These are phyloP conservation scores for Coelopa frigida DNA, from an alignment of 1,140 invertebrate species.

Conservation along the genomic window DNA sequence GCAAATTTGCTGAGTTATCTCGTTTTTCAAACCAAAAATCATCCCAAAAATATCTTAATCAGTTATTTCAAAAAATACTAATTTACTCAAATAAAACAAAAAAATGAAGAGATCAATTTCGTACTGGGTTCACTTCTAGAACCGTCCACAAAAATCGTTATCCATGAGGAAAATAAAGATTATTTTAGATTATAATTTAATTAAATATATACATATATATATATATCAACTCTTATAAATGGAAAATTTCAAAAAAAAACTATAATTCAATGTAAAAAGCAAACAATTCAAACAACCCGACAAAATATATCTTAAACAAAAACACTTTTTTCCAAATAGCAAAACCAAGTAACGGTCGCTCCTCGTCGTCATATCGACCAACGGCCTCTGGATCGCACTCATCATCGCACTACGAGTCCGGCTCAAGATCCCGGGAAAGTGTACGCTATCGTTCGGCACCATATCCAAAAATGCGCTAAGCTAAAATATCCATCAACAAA, in stretches of 20 bases:
- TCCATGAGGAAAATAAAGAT: too few relatives aligned
- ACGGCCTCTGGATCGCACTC: constrained; percentile 42
- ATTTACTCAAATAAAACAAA: not conserved
- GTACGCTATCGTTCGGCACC: constrained; percentile 43
- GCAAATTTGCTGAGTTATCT: too few relatives aligned
- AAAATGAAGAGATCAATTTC: not conserved
- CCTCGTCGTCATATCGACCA: constrained; percentile 43
- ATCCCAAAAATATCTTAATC: too few relatives aligned
- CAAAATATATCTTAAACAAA: constrained; percentile 8
- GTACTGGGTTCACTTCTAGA: not conserved
- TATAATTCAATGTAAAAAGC: constrained; percentile 3
- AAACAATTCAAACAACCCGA: constrained; percentile 4
- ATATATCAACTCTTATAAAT: too few relatives aligned
- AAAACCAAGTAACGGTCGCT: constrained; percentile 44
- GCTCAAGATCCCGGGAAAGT: constrained; percentile 44
- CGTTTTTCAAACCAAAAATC: too few relatives aligned
- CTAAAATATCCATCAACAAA: constrained; percentile 4
- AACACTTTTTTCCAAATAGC: constrained; percentile 32
- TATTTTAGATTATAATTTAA: too few relatives aligned
- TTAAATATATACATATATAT: constrained; percentile 2
- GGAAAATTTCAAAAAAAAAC: constrained; percentile 4
- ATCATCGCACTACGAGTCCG: constrained; percentile 40
- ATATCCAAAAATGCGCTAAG: constrained; percentile 42
- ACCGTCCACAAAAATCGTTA: too few relatives aligned
- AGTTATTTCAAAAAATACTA: not conserved